Evolutionary conservation across 2,797 vertebrate genomes (phyloP), one percentile per base, ranked within the genome.

Genomic region (Choloepus didactylus): DNA sequence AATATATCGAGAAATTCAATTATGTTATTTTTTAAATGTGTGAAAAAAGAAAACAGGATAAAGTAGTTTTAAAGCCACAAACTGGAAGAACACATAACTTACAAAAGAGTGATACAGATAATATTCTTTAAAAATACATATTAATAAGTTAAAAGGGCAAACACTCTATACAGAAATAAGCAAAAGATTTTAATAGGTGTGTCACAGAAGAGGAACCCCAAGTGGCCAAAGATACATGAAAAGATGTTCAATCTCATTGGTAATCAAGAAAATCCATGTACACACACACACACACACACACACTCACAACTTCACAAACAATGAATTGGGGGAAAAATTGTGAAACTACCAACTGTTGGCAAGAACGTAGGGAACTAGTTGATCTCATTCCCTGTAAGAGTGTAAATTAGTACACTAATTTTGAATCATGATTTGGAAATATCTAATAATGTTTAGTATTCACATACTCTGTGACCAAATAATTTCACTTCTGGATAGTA

Each of bases 1-100:
- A 87, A 95, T 90, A 90, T 70, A 72, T 38, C 67, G 56, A 95
- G 70, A 87, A 70, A 59, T 87, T 44, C 85, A 15, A 76, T 29
- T 44, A 46, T 16, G 56, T 75, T 62, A 19, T 49, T 51, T 87
- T 86, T 15, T 12, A 38, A 91, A 73, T 38, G 31, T 66, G 49
- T 90, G 35, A 12, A 16, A 83, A 44, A 83, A 9, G 51, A 31
- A 73, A 81, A 59, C 18, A 44, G 4, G 41, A 44, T 73, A n/a
- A 76, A n/a, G 3, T 23, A 67, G 69, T 82, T 51, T 66, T 16
- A 35, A 73, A 89, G 21, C 16, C 64, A 66, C 19, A 93, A 77
- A 70, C 19, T n/a, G 56, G n/a, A 66, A 92, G 46, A 88, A 83
- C 38, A 67, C 3, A 19, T 25, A 91, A 73, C 11, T 38, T 18